Base-by-base conservation (phyloP, 2,113 vertebrate species). In the Pelecanus crispus region DNA sequence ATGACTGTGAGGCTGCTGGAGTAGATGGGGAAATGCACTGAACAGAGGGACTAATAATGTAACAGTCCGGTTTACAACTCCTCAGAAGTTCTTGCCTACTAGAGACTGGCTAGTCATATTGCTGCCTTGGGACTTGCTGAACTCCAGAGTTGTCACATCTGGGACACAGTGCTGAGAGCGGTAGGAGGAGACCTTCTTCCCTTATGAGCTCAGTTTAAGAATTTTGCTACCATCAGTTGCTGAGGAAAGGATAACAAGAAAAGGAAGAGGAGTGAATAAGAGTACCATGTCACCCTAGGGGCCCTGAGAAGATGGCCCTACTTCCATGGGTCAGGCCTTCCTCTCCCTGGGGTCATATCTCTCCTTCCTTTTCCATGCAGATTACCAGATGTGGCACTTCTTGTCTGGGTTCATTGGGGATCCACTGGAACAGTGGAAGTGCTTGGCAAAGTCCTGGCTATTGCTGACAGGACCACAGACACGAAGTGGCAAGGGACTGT, bases 311-410 rank as follows among this genome's bases (percentile, higher is more conserved):
- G 44, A 58, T 32, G 28, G 16, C 59, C 34, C 20, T 38, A 63
- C 15, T 74, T 86, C 61, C 42, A 47, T 28, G 40, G 29, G 4
- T 36, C 45, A 79, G 45, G 22, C 25, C 34, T 94, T 94, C 32
- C 29, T 84, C 32, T 82, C 61, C 56, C 67, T 78, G 40, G 17
- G 24, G 31, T 55, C 47, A 29, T 68, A 24, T 28, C 17, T 90
- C 36, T 80, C 49, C 59, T 13, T 84, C 45, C 18, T 58, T 50
- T 95, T 95, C 95, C 91, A 89, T 21, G 26, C 1, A 2, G 40
- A 59, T 97, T 86, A 98, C 98, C 98, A 98, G 74, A 98, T 94
- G 10, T 28, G 95, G 44, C 98, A 98, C 86, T 66, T 98, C 4
- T 42, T 84, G 25, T 79, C 80, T 70, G 98, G 98, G 79, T 97